Evolutionary conservation across 2,113 vertebrate genomes (phyloP).

Genomic region (Pluvialis apricaria): DNA sequence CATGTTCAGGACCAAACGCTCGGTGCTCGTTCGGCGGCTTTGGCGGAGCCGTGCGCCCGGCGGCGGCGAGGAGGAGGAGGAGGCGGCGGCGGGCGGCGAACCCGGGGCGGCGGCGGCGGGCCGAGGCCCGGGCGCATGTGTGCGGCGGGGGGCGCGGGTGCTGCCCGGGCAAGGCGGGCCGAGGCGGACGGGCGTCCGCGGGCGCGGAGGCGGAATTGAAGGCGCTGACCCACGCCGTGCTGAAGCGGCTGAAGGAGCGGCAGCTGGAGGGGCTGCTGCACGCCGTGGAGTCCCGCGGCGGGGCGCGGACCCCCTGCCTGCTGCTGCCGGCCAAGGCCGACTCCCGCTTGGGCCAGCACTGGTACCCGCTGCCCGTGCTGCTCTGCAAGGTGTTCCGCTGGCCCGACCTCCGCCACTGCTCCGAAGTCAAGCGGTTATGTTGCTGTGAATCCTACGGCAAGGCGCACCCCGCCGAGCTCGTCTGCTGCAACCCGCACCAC

Average conservation of each 20-base stretch:
- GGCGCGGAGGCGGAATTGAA: slow-evolving; percentile 91
- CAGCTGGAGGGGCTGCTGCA: slow-evolving; percentile 91
- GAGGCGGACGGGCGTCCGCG: slow-evolving; percentile 72
- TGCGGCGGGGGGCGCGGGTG: slow-evolving; percentile 77
- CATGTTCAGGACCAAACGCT: slow-evolving; percentile 99
- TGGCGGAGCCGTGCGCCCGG: slow-evolving; percentile 94
- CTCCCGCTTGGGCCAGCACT: slow-evolving; percentile 86
- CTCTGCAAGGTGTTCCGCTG: slow-evolving; percentile 96
- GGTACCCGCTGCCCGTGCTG: slow-evolving; percentile 89
- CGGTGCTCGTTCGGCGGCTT: slow-evolving; percentile 96
- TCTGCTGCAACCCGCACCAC: slow-evolving; percentile 98
- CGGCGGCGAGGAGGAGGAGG: slow-evolving; percentile 79
- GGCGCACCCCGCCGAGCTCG: slow-evolving; percentile 88
- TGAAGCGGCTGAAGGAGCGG: slow-evolving; percentile 93
- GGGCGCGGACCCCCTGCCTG: slow-evolving; percentile 87
- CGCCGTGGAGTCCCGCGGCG: slow-evolving; percentile 93
- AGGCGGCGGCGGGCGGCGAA: slow-evolving; percentile 66
- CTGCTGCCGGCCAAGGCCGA: slow-evolving; percentile 88
- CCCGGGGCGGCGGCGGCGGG: slow-evolving; percentile 76
- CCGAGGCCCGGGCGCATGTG: slow-evolving; percentile 48
- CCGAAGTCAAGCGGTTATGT: slow-evolving; percentile 92
- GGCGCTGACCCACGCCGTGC: slow-evolving; percentile 88
- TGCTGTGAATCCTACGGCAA: slow-evolving; percentile 96
- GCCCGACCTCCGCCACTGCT: slow-evolving; percentile 93
- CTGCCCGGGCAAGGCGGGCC: slow-evolving; percentile 87